Evolutionary conservation across 2,113 vertebrate genomes (phyloP), one percentile per base, ranked within the genome.

Genomic region (Peromyscus polionotus): DNA sequence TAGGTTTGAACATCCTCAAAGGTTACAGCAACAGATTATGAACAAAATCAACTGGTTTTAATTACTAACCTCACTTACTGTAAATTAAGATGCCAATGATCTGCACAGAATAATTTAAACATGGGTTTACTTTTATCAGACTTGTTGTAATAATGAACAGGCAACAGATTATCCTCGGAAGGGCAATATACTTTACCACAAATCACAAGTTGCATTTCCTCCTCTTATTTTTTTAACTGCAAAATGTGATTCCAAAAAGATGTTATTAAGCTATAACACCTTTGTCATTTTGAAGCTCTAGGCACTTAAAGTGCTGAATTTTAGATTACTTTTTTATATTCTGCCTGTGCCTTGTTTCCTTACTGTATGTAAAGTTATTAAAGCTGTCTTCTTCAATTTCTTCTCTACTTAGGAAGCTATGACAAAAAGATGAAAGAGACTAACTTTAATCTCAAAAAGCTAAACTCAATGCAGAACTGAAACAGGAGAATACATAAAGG

Each of bases 271-370:
- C 97, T 98, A 96, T 98, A 98, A 98, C 93, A 97, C 92, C 97
- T 98, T 95, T 96, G 95, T 96, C 48, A 97, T 98, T 98, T 98
- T 94, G 97, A 98, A 97, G 96, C 93, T 98, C 48, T 84, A 94
- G 93, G 96, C 97, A 98, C 76, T 98, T 98, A 98, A 98, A 97
- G 95, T 98, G 96, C 96, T 97, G 97, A 98, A 98, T 98, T 98
- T 98, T 98, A 98, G 98, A 98, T 98, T 97, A 96, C 90, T 93
- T 98, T 98, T 98, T 98, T 97, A 98, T 98, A 98, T 96, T 98
- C 98, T 97, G 94, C 83, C 80, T 96, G 54, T 96, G 95, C 90
- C 83, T 96, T 39, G 77, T 95, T 98, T 98, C 84, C 94, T 95
- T 96, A 96, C 91, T 96, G 72, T 96, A 97, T 92, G 93, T 97